phyloP scores from a whole-genome alignment of 2,113 vertebrate genomes.

The Progne subis region DNA sequence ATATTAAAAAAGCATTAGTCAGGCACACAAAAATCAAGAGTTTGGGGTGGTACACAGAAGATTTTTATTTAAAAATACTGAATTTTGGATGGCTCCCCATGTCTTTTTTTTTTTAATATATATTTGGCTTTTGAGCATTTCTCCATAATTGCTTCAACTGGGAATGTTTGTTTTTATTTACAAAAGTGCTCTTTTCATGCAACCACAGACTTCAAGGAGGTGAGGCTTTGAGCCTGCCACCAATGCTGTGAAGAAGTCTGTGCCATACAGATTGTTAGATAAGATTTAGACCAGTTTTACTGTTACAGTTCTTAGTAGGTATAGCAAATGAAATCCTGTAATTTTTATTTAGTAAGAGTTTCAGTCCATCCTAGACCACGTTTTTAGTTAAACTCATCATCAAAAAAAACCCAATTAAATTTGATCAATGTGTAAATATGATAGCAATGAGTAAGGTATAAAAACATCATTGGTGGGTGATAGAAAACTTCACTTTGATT shows the following conservation, averaged over 20 bases:
- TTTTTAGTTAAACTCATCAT: background rate
- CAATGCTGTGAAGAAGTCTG: background rate
- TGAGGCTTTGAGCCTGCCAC: background rate
- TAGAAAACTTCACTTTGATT: background rate
- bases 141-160: background rate
- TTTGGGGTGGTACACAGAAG: background rate
- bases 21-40: background rate
- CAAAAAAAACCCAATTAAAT: background rate
- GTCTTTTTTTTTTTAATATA: background rate
- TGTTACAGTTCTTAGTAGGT: background rate
- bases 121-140: background rate
- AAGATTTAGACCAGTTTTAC: background rate
- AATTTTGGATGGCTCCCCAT: background rate
- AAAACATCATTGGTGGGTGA: background rate
- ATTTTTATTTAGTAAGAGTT: background rate
- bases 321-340: background rate
- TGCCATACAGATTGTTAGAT: background rate
- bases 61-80: background rate
- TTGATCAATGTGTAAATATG: background rate
- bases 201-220: background rate
- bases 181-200: background rate
- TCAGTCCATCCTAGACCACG: background rate
- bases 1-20: background rate
- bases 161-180: background rate
- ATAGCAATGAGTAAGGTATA: background rate